Conservation (phyloP, 92 coral and sea anemone genomes). For the Actinostola sp. region DNA sequence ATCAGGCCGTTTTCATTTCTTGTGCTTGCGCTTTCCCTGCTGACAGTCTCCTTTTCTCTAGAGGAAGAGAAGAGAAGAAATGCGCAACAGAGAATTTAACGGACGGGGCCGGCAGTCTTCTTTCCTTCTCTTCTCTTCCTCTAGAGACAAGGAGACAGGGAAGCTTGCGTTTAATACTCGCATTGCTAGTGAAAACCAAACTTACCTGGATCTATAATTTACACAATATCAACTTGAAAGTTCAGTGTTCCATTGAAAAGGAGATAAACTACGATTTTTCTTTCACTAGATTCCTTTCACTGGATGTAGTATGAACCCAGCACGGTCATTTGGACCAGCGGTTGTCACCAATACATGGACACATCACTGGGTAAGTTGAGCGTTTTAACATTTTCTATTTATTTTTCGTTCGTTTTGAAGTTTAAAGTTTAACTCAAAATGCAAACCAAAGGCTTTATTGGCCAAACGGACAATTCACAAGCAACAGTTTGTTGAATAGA, state of each 20-base stretch:
- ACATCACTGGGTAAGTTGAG: constrained; percentile 78
- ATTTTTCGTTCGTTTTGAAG: background rate
- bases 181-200: no score
- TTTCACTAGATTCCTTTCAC: constrained; percentile 74
- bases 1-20: no score
- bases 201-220: background rate
- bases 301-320: constrained; percentile 93
- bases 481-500: no score
- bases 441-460: background rate
- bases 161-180: no score
- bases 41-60: no score
- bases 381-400: background rate
- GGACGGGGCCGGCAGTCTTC: no score
- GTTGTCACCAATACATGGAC: constrained; percentile 19
- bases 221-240: background rate
- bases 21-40: no score
- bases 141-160: no score
- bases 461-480: no score
- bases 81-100: no score
- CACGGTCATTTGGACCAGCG: constrained; percentile 97
- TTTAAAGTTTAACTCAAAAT: background rate
- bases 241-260: background rate
- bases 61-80: no score
- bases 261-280: background rate
- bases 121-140: no score